These are phyloP conservation scores for Nasonovia ribisnigri DNA, from an alignment of 2,888 invertebrate species.

Conservation along the genomic window DNA sequence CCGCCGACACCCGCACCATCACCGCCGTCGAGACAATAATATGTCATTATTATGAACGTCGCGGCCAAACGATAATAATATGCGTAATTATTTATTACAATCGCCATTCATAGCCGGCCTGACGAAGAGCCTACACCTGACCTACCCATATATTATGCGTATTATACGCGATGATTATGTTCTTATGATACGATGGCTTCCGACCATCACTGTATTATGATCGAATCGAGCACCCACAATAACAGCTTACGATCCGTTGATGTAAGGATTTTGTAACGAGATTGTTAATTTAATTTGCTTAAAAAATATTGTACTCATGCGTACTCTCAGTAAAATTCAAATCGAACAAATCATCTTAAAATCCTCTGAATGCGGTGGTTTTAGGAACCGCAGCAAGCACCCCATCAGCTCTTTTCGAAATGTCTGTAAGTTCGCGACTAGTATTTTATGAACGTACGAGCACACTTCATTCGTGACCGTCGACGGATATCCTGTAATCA, in stretches of 20 bases:
- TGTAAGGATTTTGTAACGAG: background rate
- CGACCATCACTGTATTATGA: background rate
- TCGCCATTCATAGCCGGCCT: background rate
- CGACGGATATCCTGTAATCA: conserved; percentile 39
- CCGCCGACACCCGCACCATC: background rate
- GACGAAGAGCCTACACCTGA: background rate
- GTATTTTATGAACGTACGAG: background rate
- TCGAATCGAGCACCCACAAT: background rate
- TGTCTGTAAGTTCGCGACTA: background rate
- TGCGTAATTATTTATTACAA: background rate
- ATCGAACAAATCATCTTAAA: background rate
- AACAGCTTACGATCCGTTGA: background rate
- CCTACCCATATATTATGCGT: background rate
- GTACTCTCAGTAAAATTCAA: background rate
- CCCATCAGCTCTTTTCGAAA: background rate
- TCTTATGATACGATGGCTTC: background rate
- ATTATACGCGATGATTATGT: background rate
- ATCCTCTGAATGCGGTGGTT: background rate
- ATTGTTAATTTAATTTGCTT: background rate
- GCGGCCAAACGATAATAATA: background rate
- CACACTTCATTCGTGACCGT: background rate
- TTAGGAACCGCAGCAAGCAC: background rate
- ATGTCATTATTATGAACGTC: background rate
- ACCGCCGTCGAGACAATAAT: background rate
- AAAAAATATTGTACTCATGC: background rate